Percentiles rank a stretch among this genome's conserved stretches.
Conservation (phyloP, 2,797 vertebrate genomes). For the Xiphophorus birchmanni region DNA sequence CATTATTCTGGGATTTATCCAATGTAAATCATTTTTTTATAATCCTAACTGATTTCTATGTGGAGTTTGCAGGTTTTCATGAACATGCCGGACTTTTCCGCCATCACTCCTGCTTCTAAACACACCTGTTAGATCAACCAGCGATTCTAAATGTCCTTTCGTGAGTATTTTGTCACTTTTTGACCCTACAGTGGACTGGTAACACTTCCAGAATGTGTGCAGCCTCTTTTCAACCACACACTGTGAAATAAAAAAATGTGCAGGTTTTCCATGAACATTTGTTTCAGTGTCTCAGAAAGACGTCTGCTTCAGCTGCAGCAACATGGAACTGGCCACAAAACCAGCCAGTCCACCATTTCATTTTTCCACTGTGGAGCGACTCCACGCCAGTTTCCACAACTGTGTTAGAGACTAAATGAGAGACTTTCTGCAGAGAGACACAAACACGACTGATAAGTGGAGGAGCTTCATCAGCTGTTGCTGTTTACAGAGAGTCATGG, state of each 20-base stretch:
- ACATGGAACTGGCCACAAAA: slow-evolving; percentile 55
- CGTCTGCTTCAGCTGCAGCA: slow-evolving; percentile 15
- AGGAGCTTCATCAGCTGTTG: slow-evolving; percentile 10
- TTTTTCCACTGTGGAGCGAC: slow-evolving; percentile 69
- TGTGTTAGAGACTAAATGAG: slow-evolving; percentile 65
- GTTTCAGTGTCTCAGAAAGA: not conserved
- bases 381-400: slow-evolving; percentile 61
- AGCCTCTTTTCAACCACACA: not conserved
- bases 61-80: not conserved
- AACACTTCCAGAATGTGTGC: not conserved
- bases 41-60: not conserved
- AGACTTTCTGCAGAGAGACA: slow-evolving; percentile 48
- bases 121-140: not conserved
- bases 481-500: slow-evolving; percentile 1
- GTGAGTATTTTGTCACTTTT: not conserved
- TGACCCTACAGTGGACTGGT: not conserved
- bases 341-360: slow-evolving; percentile 46
- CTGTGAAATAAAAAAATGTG: not conserved
- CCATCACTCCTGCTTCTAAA: not conserved
- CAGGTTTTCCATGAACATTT: not conserved
- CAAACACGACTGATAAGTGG: slow-evolving; percentile 32
- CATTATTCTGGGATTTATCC: too few relatives aligned
- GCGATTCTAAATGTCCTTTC: not conserved
- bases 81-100: not conserved
- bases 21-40: not conserved